Percentiles rank a stretch among this genome's conserved stretches.
phyloP scores from a whole-genome alignment of 2,888 invertebrate genomes.

The Drosophila neonasuta region DNA sequence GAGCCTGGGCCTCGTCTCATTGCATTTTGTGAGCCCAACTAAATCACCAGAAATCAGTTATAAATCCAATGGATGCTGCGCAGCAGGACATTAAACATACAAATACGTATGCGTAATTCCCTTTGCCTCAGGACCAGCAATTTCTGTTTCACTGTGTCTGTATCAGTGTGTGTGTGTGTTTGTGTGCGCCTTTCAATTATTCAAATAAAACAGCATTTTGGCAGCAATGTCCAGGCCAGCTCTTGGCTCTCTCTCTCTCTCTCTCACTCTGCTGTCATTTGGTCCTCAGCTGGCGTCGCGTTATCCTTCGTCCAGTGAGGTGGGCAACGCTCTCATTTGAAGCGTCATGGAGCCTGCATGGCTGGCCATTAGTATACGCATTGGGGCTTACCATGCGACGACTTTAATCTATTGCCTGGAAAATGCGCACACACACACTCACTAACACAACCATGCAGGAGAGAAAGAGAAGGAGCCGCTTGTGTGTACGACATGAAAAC shows the following conservation, averaged over 20 bases:
- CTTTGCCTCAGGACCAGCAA: conserved; percentile 51
- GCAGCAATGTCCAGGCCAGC: conserved; percentile 35
- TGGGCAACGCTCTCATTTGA: conserved; percentile 53
- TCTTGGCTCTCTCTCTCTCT: neutral
- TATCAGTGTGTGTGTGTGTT: conserved; percentile 16
- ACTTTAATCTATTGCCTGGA: conserved; percentile 60
- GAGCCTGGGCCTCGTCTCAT: conserved; percentile 51
- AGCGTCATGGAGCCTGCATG: conserved; percentile 37
- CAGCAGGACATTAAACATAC: conserved; percentile 70
- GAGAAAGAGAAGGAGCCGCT: neutral
- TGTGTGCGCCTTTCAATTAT: conserved; percentile 66
- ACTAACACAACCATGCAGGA: neutral
- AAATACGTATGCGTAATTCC: conserved; percentile 78
- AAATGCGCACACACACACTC: conserved; percentile 20
- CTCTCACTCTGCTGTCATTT: conserved; percentile 27
- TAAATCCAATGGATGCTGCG: conserved; percentile 64
- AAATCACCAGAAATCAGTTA: conserved; percentile 78
- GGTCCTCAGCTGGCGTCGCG: conserved; percentile 37
- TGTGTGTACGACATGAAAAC: conserved; percentile 54
- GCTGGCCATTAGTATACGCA: conserved; percentile 53
- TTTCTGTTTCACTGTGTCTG: conserved; percentile 5
- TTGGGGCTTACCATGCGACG: conserved; percentile 47
- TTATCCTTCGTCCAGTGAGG: conserved; percentile 26
- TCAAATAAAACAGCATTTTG: conserved; percentile 71
- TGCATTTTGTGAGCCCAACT: conserved; percentile 65